Evolutionary conservation across 2,888 invertebrate species (phyloP).

Genomic region (Cephus pygmeus): DNA sequence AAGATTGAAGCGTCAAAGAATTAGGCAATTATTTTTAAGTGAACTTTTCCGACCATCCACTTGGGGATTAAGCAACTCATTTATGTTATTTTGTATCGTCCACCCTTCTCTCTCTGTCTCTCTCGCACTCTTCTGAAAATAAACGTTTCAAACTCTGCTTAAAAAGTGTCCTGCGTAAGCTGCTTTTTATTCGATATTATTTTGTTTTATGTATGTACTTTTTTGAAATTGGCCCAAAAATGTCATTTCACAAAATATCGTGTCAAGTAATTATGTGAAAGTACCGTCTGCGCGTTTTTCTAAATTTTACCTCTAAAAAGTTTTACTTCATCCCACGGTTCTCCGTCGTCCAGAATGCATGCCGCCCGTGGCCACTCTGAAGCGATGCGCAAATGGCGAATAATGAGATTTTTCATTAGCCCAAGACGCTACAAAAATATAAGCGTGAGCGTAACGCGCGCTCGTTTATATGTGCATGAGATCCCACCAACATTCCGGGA

Average conservation of each 20-base stretch:
- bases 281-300: no score
- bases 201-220: neutral
- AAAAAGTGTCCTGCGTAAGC: neutral
- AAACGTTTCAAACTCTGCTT: neutral
- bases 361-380: neutral
- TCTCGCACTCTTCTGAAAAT: neutral
- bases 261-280: no score
- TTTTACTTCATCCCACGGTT: neutral
- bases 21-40: neutral
- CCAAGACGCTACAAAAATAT: neutral
- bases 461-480: neutral
- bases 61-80: neutral
- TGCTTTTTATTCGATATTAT: neutral
- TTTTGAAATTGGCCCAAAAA: no score
- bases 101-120: no score
- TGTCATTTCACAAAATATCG: no score
- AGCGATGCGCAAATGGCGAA: neutral
- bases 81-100: neutral
- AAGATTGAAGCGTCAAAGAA: neutral
- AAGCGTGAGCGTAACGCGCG: neutral
- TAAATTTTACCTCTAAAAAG: neutral
- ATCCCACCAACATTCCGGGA: neutral
- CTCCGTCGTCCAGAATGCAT: neutral
- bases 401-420: neutral
- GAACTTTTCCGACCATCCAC: neutral